Evolutionary conservation across 2,113 vertebrate species (phyloP).

Genomic region (Poeciliopsis retropinna): DNA sequence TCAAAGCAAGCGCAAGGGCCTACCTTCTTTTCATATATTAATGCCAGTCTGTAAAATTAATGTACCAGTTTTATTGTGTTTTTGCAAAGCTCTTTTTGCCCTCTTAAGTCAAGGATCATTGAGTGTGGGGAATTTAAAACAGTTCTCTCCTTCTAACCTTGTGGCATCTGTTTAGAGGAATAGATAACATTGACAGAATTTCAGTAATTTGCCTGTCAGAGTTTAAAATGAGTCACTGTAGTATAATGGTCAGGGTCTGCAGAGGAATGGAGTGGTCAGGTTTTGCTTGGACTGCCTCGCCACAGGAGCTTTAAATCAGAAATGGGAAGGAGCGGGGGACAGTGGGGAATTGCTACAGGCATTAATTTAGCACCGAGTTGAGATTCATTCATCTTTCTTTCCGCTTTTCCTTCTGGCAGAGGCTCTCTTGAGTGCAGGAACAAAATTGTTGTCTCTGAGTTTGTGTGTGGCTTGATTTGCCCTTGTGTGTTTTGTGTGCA

Average conservation of each 20-base stretch:
- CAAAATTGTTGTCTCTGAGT: slow-evolving; percentile 39
- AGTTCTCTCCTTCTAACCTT: slow-evolving; percentile 14
- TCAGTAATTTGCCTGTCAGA: slow-evolving; percentile 28
- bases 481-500: slow-evolving; percentile 45
- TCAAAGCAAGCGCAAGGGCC: slow-evolving; percentile 8
- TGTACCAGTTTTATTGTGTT: slow-evolving; percentile 25
- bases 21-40: slow-evolving; percentile 19
- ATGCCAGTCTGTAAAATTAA: slow-evolving; percentile 20
- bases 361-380: slow-evolving; percentile 56
- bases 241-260: slow-evolving; percentile 20
- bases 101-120: slow-evolving; percentile 15
- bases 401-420: slow-evolving; percentile 33
- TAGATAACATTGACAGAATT: slow-evolving; percentile 26
- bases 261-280: slow-evolving; percentile 7
- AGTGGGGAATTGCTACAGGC: slow-evolving; percentile 40
- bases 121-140: not conserved
- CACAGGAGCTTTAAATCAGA: slow-evolving; percentile 64
- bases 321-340: slow-evolving; percentile 45
- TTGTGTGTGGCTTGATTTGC: slow-evolving; percentile 7
- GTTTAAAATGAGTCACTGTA: slow-evolving; percentile 23
- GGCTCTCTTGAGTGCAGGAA: slow-evolving; percentile 32
- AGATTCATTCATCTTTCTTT: slow-evolving; percentile 49
- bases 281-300: slow-evolving; percentile 42
- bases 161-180: slow-evolving; percentile 19
- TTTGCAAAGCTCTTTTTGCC: slow-evolving; percentile 22